phyloP scores from a whole-genome alignment of 1,140 invertebrate genomes.

The Ephestia elutella region DNA sequence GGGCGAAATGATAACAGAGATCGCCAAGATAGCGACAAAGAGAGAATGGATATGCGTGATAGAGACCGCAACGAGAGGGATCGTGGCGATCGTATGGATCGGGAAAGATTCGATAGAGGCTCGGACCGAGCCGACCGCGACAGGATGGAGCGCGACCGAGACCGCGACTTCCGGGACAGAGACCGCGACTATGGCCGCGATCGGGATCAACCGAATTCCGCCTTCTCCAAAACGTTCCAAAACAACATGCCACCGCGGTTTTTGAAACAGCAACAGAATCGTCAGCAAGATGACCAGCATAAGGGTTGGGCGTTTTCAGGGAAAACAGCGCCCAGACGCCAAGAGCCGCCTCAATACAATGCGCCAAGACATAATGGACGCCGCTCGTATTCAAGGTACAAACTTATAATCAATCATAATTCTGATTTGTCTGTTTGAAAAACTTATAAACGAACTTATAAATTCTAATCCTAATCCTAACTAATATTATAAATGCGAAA shows the following conservation, averaged over 20 bases:
- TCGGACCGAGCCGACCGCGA: conserved; percentile 48
- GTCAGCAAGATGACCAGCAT: conserved; percentile 59
- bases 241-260: conserved; percentile 90
- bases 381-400: conserved; percentile 63
- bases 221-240: conserved; percentile 83
- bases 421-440: background rate
- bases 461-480: too few species aligned
- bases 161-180: conserved; percentile 42
- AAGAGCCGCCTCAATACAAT: conserved; percentile 55
- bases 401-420: background rate
- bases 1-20: conserved; percentile 24
- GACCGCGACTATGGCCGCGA: conserved; percentile 42
- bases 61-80: conserved; percentile 44
- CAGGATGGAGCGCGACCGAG: conserved; percentile 33
- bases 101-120: conserved; percentile 63
- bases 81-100: conserved; percentile 22
- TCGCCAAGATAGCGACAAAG: conserved; percentile 35
- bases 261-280: conserved; percentile 82
- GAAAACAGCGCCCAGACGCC: conserved; percentile 65
- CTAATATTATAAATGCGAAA: too few species aligned
- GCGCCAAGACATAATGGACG: conserved; percentile 58
- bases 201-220: conserved; percentile 57
- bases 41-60: conserved; percentile 52
- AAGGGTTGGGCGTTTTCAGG: conserved; percentile 59
- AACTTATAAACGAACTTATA: too few species aligned